Evolutionary conservation across 2,113 vertebrate genomes (phyloP).

Genomic region (Sigmodon hispidus): DNA sequence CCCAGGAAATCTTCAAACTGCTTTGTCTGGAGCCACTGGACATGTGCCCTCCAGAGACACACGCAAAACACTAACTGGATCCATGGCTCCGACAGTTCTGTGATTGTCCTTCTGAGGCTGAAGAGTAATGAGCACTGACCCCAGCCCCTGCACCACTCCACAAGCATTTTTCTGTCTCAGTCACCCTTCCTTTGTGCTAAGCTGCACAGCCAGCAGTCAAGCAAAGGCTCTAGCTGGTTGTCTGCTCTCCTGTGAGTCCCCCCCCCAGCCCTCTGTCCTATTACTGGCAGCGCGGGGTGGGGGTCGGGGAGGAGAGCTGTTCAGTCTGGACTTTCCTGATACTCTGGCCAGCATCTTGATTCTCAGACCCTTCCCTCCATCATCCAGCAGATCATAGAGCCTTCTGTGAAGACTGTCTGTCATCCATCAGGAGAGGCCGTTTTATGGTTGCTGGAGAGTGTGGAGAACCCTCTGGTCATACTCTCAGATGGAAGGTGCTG

Average conservation of each 20-base stretch:
- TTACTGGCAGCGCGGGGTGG: no score
- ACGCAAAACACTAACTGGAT: constrained; percentile 54
- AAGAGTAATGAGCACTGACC: constrained; percentile 56
- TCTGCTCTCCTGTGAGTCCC: rapidly evolving
- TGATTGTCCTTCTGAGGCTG: constrained; percentile 50
- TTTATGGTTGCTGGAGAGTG: neutral
- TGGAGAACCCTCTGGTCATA: neutral
- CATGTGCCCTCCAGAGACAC: constrained; percentile 65
- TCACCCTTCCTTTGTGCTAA: neutral
- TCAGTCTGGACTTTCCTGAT: neutral
- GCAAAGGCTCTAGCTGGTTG: no score
- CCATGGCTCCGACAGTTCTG: constrained; percentile 33
- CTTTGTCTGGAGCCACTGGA: constrained; percentile 26
- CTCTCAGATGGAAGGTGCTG: no score
- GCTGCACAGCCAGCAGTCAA: neutral
- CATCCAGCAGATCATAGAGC: no score
- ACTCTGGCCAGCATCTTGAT: rapidly evolving
- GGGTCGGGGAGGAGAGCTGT: neutral
- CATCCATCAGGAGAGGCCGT: neutral
- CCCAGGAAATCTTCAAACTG: constrained; percentile 20
- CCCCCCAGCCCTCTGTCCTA: neutral
- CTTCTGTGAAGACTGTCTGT: neutral
- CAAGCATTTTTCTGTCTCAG: neutral
- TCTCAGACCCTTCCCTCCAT: neutral
- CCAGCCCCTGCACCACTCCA: neutral